Evolutionary conservation across 2,888 invertebrate genomes (phyloP), one percentile per base, ranked within the genome.

Genomic region (Eulithis prunata): DNA sequence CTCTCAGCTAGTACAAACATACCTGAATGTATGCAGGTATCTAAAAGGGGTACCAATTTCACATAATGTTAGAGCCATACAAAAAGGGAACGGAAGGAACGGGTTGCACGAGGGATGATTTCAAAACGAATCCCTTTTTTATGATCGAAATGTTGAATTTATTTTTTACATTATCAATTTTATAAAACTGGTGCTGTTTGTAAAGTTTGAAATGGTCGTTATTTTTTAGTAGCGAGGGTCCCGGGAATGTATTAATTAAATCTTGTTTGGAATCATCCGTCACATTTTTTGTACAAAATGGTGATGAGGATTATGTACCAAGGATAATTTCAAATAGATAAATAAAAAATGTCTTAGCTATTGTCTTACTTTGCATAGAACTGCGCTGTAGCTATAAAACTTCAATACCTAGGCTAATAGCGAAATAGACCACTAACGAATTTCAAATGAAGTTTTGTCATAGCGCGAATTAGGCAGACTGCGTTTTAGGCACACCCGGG

Each of bases 91-190:
- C 63, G 63, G 60, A 67, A 67, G 67, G 60, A 60, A 53, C 57
- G 59, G 52, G 45, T 56, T 52, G 47, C 59, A 59, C 55, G 47
- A 57, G 66, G 67, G 67, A 67, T 63, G 67, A 57, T 66, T 60
- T 53, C 67, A 67, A 67, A 57, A 67, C 57, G 67, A 67, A 63
- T 63, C 63, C 57, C 60, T 53, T 63, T 66, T 67, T 67, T 67
- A 67, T 67, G 67, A 67, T 60, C 63, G 57, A 67, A 63, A 63
- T 63, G 63, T 60, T 67, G 60, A 67, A 63, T 63, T 63, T 47
- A 59, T 62, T 63, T 62, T 59, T 66, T 63, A 63, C 52, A 52
- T 55, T 59, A 62, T 66, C 46, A 62, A 58, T 66, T 63, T 60
- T 54, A n/a, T 5, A 62, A 62, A 62, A 62, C 32, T 57, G 56